Conservation (phyloP, 2,113 vertebrate genomes). For the Planiliza haematocheilus region DNA sequence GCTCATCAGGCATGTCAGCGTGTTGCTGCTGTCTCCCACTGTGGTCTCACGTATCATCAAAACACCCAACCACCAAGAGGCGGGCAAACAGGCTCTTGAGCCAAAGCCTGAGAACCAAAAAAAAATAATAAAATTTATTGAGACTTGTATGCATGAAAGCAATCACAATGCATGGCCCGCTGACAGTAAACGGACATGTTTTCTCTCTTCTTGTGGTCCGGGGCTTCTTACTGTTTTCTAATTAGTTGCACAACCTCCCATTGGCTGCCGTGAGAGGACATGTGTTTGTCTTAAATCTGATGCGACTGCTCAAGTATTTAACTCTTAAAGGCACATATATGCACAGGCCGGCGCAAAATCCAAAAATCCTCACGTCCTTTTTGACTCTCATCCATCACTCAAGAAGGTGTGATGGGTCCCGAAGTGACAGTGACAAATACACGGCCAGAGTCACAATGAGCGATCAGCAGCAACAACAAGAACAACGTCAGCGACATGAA, state of each 20-base stretch:
- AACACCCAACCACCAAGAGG: background rate
- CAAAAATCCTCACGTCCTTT: no score
- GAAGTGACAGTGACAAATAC: background rate
- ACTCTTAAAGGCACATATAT: slow-evolving; percentile 33
- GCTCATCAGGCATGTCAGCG: slow-evolving; percentile 29
- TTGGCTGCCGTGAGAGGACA: slow-evolving; percentile 44
- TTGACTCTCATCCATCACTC: no score
- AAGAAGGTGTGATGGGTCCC: no score
- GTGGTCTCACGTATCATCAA: slow-evolving; percentile 47
- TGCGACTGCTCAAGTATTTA: slow-evolving; percentile 60
- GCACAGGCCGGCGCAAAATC: no score
- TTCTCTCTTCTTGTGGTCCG: slow-evolving; percentile 40
- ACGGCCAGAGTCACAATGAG: background rate
- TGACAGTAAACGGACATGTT: slow-evolving; percentile 52
- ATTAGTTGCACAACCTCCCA: slow-evolving; percentile 57
- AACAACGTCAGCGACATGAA: background rate
- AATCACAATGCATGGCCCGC: slow-evolving; percentile 25
- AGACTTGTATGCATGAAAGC: slow-evolving; percentile 33
- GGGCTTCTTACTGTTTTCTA: slow-evolving; percentile 61
- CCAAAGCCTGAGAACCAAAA: slow-evolving; percentile 23
- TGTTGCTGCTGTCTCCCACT: slow-evolving; percentile 30
- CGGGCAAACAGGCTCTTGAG: background rate
- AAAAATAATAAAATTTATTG: slow-evolving; percentile 20
- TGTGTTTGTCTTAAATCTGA: slow-evolving; percentile 66
- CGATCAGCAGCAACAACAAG: background rate